Conservation (phyloP, 2,113 vertebrate species). For the Madoqua kirkii region DNA sequence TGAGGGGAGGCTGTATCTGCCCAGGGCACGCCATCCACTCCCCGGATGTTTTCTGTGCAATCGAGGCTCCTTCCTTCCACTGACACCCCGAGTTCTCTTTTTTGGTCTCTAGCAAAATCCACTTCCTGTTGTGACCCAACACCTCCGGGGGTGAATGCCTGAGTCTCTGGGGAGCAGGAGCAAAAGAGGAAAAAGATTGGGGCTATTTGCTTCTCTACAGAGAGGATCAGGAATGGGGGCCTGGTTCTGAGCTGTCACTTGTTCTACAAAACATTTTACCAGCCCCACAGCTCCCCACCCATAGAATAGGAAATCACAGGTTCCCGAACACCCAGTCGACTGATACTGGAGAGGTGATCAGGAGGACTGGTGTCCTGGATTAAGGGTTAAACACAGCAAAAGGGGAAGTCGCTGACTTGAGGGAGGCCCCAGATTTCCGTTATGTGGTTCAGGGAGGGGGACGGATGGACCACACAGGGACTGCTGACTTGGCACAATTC, state of each 20-base stretch:
- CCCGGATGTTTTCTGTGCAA: conserved; percentile 72
- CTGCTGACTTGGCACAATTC: conserved; percentile 65
- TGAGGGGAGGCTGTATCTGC: background rate
- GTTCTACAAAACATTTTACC: background rate
- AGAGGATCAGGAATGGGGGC: background rate
- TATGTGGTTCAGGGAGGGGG: conserved; percentile 34
- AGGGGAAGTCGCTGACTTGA: conserved; percentile 56
- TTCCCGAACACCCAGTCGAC: background rate
- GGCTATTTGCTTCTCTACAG: background rate
- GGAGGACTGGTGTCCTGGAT: background rate
- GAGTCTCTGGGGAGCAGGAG: conserved; percentile 33
- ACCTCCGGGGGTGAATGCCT: conserved; percentile 15
- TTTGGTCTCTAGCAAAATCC: conserved; percentile 65
- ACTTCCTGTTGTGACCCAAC: conserved; percentile 74
- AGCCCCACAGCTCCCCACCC: background rate
- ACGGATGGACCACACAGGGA: conserved; percentile 41
- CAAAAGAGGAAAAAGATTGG: background rate
- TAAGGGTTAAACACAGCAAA: conserved; percentile 47
- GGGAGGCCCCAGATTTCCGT: conserved; percentile 56
- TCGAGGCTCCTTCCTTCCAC: conserved; percentile 57
- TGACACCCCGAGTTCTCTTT: conserved; percentile 65
- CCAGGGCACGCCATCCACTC: conserved; percentile 49
- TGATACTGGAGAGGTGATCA: background rate
- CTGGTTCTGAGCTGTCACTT: background rate
- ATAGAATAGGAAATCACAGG: background rate